These are phyloP conservation scores for Theristicus caerulescens DNA, from an alignment of 2,113 vertebrate genomes.

Conservation along the genomic window DNA sequence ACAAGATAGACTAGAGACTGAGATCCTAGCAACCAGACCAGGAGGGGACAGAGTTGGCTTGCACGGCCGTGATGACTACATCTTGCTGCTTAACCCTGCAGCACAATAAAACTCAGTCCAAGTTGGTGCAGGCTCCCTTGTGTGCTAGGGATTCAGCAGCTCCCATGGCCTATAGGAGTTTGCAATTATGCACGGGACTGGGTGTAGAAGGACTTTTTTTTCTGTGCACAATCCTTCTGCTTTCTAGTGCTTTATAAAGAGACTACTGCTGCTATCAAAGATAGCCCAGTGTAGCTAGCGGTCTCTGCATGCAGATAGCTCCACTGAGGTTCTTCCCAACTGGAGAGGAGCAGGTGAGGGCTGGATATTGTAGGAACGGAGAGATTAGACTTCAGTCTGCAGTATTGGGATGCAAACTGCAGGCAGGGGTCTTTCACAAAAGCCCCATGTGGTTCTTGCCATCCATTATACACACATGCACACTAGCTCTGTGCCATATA, in stretches of 20 bases:
- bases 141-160: neutral
- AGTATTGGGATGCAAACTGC: too few relatives aligned
- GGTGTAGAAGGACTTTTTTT: neutral
- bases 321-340: neutral
- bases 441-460: neutral
- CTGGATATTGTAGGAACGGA: neutral
- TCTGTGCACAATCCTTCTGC: neutral
- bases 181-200: too few relatives aligned
- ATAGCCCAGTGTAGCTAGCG: neutral
- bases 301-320: neutral
- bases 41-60: neutral
- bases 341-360: neutral
- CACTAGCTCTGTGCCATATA: too few relatives aligned
- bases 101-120: neutral
- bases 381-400: neutral
- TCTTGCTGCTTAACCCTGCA: neutral
- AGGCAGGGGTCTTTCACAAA: neutral
- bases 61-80: neutral
- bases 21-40: neutral
- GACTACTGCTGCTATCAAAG: neutral
- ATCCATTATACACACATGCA: accelerated
- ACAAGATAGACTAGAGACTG: neutral
- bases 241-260: neutral
- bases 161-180: neutral
- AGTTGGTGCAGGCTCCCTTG: neutral